Base-by-base conservation (phyloP, 2,797 vertebrate genomes). In the Sandelia bainsii region DNA sequence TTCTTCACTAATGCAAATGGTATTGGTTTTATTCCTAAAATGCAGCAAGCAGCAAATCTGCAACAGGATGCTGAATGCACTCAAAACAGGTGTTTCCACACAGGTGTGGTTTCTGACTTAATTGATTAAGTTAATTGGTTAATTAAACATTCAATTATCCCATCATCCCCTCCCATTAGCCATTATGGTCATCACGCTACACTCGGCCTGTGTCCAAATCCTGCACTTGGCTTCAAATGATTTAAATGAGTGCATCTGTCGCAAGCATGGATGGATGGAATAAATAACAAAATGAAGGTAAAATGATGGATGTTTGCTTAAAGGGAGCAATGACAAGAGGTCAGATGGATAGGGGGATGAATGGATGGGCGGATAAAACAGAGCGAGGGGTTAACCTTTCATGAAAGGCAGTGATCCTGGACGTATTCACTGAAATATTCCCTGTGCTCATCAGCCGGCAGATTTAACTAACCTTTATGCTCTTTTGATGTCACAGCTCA, bases 61-160 rank as follows among this genome's bases (percentile, higher is more conserved):
- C n/a, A 14, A 45, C 64, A 70, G 23, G 39, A 78, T 48, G 49
- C 52, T 17, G 50, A n/a, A 40, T 49, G 49, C 51, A 62, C 48
- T 76, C 59, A 42, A 64, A 70, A 68, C 87, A 91, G 84, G 86
- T 90, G 83, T 86, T 88, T 79, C 44, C 69, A 73, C 86, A 75
- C 87, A 89, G 78, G 80, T 91, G 90, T 82, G 69, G 62, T 72
- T 88, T 73, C 59, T 52, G 72, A 67, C 63, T 70, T 67, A 59
- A 86, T 89, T 64, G 67, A 92, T 86, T 64, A 72, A 63, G 69
- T 68, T 87, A 89, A 92, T 86, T 89, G 81, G 73, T 80, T 85
- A 77, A 89, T 91, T 86, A 85, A 89, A 89, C 83, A 87, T 87
- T 87, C 82, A 79, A 87, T 92, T 88, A 90, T 84, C 73, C 78